These are phyloP conservation scores for Verasper variegatus DNA, from an alignment of 2,113 vertebrate genomes.

Conservation along the genomic window DNA sequence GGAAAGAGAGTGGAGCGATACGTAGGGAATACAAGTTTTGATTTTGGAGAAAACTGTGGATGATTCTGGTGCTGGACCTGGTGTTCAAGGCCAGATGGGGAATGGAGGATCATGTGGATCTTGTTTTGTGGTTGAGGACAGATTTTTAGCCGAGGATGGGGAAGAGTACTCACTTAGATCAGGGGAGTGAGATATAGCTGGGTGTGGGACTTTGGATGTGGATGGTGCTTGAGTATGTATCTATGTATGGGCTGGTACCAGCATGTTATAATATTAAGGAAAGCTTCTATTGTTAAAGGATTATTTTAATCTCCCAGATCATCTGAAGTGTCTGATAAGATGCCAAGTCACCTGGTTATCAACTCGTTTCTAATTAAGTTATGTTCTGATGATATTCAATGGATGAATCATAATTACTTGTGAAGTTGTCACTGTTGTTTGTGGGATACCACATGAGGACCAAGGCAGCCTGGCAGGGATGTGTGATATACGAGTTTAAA, in stretches of 20 bases:
- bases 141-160: not conserved
- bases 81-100: no score
- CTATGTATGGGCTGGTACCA: no score
- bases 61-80: no score
- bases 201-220: not conserved
- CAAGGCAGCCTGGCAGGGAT: no score
- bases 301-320: slow-evolving; percentile 11
- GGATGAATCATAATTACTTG: no score
- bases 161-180: not conserved
- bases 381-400: not conserved
- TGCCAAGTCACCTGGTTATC: slow-evolving; percentile 6
- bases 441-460: no score
- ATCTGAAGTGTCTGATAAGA: slow-evolving; percentile 20
- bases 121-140: no score
- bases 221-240: not conserved
- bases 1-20: slow-evolving; percentile 67
- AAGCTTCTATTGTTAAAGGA: not conserved
- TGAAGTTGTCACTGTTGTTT: no score
- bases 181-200: not conserved
- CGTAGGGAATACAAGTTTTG: not conserved
- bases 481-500: no score
- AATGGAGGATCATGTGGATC: no score
- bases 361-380: not conserved
- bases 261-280: not conserved
- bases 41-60: slow-evolving; percentile 43